Evolutionary conservation across 2,888 invertebrate genomes (phyloP).

Genomic region (Zaprionus bogoriensis): DNA sequence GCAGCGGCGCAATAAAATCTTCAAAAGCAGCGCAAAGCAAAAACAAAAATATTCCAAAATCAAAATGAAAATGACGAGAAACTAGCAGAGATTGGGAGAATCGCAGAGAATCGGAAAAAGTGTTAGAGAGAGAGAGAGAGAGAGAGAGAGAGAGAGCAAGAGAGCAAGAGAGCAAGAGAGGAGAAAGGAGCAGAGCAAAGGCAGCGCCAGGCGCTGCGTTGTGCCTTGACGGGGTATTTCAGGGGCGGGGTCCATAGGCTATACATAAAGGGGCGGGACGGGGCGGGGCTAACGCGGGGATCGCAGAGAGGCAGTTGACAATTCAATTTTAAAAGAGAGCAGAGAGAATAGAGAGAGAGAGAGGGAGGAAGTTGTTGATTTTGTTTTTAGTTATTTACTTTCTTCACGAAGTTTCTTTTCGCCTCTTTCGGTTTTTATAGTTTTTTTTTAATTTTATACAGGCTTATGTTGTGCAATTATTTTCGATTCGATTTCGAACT

Average conservation of each 20-base stretch:
- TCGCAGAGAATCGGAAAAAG: background rate
- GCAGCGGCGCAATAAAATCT: conserved; percentile 60
- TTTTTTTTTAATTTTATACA: conserved; percentile 18
- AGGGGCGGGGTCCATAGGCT: conserved; percentile 15
- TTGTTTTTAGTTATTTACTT: conserved; percentile 64
- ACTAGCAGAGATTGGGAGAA: background rate
- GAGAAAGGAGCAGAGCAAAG: background rate
- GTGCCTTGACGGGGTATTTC: conserved; percentile 23
- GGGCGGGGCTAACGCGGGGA: conserved; percentile 10
- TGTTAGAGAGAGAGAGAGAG: too few species aligned
- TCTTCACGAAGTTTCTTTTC: conserved; percentile 24
- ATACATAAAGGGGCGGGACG: background rate
- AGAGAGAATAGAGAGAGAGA: too few species aligned
- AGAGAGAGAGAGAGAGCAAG: background rate
- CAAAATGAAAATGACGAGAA: conserved; percentile 7
- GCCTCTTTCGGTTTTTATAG: conserved; percentile 32
- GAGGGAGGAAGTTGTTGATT: conserved; percentile 57
- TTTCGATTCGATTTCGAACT: conserved; percentile 41
- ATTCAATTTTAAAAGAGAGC: conserved; percentile 21
- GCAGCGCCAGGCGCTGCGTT: conserved; percentile 59
- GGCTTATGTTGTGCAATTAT: conserved; percentile 79
- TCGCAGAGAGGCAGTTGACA: conserved; percentile 41
- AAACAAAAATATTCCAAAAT: conserved; percentile 45
- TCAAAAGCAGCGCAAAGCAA: conserved; percentile 11
- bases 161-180: conserved; percentile 2